Evolutionary conservation across 2,888 invertebrate species (phyloP).

Genomic region (Lamellibrachia columna): DNA sequence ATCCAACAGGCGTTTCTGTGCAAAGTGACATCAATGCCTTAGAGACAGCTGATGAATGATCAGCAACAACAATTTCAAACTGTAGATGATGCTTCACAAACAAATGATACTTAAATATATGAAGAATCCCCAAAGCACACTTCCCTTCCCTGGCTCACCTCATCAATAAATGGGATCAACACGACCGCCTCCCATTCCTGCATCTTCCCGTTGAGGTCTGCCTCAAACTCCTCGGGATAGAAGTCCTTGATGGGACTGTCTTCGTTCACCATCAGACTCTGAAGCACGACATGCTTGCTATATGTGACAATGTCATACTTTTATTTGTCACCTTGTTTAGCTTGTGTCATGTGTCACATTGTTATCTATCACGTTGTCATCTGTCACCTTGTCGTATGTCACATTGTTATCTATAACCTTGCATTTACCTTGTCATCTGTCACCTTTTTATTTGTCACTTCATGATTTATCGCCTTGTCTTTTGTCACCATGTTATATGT

Average conservation of each 20-base stretch:
- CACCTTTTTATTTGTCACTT: background rate
- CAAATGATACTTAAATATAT: background rate
- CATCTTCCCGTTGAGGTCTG: constrained; percentile 98
- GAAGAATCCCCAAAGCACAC: background rate
- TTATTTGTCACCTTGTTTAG: background rate
- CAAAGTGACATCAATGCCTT: background rate
- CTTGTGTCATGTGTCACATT: background rate
- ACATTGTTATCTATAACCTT: background rate
- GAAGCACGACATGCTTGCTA: constrained; percentile 31
- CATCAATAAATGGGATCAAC: constrained; percentile 95
- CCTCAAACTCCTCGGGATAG: constrained; percentile 95
- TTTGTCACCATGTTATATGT: background rate
- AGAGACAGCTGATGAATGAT: background rate
- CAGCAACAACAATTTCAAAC: background rate
- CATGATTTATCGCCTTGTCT: background rate
- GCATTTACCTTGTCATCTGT: background rate
- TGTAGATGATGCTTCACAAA: too few species aligned
- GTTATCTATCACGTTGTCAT: background rate
- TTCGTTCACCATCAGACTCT: constrained; percentile 85
- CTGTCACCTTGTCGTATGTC: background rate
- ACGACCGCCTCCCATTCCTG: constrained; percentile 98
- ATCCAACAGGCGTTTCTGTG: constrained; percentile 75
- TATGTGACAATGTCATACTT: background rate
- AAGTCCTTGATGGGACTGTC: constrained; percentile 95
- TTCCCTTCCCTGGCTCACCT: constrained; percentile 65